phyloP scores from a whole-genome alignment of 2,888 invertebrate genomes.

The Apotomis turbidana region DNA sequence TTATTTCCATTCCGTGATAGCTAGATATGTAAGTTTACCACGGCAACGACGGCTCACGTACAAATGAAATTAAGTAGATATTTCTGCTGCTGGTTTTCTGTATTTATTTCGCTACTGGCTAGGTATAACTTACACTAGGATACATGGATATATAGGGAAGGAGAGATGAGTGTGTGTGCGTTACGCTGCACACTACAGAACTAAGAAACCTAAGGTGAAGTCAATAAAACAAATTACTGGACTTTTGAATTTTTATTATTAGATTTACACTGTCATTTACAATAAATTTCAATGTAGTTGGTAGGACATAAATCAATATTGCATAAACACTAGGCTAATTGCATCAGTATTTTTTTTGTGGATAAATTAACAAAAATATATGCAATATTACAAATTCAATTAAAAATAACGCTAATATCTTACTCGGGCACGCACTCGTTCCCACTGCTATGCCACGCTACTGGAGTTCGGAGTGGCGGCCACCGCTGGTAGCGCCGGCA shows the following conservation, averaged over 20 bases:
- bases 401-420: conserved; percentile 83
- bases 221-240: conserved; percentile 71
- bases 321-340: conserved; percentile 83
- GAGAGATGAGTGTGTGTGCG: too few relatives aligned
- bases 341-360: conserved; percentile 82
- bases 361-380: conserved; percentile 82
- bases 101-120: too few relatives aligned
- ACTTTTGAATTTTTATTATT: conserved; percentile 84
- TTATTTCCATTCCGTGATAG: too few relatives aligned
- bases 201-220: background rate
- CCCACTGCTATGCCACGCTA: conserved; percentile 59
- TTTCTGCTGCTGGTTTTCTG: too few relatives aligned
- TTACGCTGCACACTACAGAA: too few relatives aligned
- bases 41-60: too few relatives aligned
- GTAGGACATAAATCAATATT: conserved; percentile 84
- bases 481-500: background rate
- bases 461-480: conserved; percentile 52
- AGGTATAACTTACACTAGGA: too few relatives aligned
- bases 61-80: too few relatives aligned
- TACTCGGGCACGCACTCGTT: conserved; percentile 79
- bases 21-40: too few relatives aligned
- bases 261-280: conserved; percentile 85
- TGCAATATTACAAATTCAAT: conserved; percentile 83
- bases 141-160: too few relatives aligned
- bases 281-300: conserved; percentile 84